phyloP scores from a whole-genome alignment of 2,797 vertebrate genomes.

The Brotula barbata region DNA sequence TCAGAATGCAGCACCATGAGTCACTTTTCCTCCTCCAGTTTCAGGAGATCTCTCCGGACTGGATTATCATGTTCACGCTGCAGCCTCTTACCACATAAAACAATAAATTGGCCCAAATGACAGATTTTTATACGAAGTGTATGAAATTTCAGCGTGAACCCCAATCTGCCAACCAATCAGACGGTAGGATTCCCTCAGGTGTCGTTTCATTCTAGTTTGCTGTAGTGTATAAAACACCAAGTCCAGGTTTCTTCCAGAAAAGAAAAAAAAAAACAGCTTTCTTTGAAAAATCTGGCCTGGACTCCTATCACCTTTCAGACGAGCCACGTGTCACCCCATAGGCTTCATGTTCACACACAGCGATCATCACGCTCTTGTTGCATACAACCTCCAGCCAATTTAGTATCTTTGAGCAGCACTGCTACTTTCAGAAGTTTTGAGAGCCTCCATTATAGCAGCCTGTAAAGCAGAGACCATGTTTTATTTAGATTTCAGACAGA shows the following conservation, averaged over 20 bases:
- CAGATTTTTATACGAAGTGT: no score
- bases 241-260: background rate
- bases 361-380: conserved; percentile 29
- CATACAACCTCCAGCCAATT: conserved; percentile 33
- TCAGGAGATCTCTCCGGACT: no score
- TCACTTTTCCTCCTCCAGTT: no score
- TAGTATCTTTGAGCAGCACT: conserved; percentile 45
- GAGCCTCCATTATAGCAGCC: conserved; percentile 40
- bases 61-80: no score
- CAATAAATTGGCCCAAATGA: no score
- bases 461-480: conserved; percentile 66
- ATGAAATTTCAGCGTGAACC: no score
- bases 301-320: conserved; percentile 10
- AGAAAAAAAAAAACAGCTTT: background rate
- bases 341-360: conserved; percentile 23
- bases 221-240: no score
- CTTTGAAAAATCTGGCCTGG: conserved; percentile 4
- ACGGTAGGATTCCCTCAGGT: no score
- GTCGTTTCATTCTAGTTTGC: no score
- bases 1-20: no score
- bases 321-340: conserved; percentile 19
- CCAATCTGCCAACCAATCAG: no score
- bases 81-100: no score
- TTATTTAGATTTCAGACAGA: conserved; percentile 73
- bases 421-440: conserved; percentile 48